Conservation (phyloP, 2,113 vertebrate genomes). For the Hyperoodon ampullatus region DNA sequence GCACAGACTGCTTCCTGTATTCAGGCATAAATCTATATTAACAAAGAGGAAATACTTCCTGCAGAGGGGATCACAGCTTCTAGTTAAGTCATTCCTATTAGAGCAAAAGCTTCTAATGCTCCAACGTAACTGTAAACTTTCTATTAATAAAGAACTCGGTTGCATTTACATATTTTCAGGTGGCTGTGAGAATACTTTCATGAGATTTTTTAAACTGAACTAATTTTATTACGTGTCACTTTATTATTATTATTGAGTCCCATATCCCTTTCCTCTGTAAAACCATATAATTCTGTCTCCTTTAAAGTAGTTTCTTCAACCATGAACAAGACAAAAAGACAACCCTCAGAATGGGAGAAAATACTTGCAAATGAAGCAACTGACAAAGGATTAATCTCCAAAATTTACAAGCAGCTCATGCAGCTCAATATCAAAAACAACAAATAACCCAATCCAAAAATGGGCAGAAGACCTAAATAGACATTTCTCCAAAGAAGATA, state of each 20-base stretch:
- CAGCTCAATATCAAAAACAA: too few species aligned
- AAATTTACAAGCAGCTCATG: too few species aligned
- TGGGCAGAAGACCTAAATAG: too few species aligned
- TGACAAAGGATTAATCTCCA: too few species aligned
- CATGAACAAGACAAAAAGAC: too few species aligned
- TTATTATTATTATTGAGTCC: neutral
- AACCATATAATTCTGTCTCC: conserved; percentile 12
- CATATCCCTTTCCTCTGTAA: neutral
- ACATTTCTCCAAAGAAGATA: too few species aligned
- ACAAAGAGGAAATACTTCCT: neutral
- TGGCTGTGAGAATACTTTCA: neutral
- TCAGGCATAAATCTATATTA: neutral
- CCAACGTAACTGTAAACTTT: neutral
- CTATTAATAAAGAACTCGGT: neutral
- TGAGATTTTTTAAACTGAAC: neutral
- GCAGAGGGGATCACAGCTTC: neutral
- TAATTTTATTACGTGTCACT: neutral
- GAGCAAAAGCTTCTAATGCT: neutral
- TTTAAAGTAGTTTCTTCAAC: neutral
- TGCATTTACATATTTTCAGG: neutral
- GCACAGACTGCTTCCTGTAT: neutral
- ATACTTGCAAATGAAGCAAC: too few species aligned
- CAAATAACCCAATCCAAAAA: too few species aligned
- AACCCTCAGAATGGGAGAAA: too few species aligned
- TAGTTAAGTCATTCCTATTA: neutral